phyloP scores from a whole-genome alignment of 2,113 vertebrate species.

The Gymnorhina tibicen region DNA sequence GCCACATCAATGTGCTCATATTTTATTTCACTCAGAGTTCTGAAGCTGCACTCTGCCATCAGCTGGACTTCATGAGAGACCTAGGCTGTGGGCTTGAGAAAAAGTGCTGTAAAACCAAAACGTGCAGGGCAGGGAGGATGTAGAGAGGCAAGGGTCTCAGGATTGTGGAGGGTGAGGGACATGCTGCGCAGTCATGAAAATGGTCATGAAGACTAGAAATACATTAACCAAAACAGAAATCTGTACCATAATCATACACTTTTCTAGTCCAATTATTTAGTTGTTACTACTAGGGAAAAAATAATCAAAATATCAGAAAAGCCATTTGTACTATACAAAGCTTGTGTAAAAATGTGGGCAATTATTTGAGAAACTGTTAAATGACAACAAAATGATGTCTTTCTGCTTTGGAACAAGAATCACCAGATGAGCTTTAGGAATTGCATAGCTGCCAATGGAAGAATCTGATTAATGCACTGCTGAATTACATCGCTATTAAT shows the following conservation, averaged over 20 bases:
- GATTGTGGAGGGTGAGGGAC: background rate
- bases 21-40: background rate
- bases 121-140: background rate
- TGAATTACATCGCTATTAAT: background rate
- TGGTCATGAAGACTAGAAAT: background rate
- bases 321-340: background rate
- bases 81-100: background rate
- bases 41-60: background rate
- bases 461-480: background rate
- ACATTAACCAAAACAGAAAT: slow-evolving; percentile 29
- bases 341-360: background rate
- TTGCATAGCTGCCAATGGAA: background rate
- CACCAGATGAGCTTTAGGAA: background rate
- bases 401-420: slow-evolving; percentile 4
- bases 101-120: slow-evolving; percentile 12
- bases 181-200: background rate
- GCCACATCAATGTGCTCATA: background rate
- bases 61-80: background rate
- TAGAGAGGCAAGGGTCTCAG: background rate
- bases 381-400: background rate
- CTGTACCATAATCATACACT: background rate
- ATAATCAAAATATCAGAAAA: background rate
- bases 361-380: background rate
- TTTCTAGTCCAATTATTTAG: background rate
- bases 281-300: background rate